Evolutionary conservation across 2,113 vertebrate genomes (phyloP), one percentile per base, ranked within the genome.

Genomic region (Microtus montanus): DNA sequence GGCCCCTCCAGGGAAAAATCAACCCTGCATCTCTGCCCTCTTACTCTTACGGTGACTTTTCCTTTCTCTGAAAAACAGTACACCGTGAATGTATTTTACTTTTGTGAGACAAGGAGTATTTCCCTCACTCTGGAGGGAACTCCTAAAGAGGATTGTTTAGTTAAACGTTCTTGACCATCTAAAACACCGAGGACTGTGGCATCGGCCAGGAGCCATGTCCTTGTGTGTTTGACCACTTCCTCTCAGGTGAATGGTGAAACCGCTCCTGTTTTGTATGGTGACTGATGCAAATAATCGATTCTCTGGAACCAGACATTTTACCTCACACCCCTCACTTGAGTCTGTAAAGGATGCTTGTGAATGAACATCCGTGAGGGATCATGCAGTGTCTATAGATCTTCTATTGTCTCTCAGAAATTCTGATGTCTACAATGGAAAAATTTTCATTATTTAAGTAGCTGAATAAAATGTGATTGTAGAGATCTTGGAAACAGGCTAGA

Each of bases 391-490:
- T 52, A 54, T 80, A 30, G n/a, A 26, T 64, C 15, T 70, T 44
- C 49, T 58, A 3, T 0, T 54, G 10, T 2, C 35, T 22, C 63
- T 87, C 24, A 77, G 12, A 44, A 17, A 61, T 88, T 85, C 49
- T 54, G 47, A 93, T 13, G 38, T 70, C 77, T 85, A 63, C 33
- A 70, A 68, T n/a, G 38, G 87, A 58, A 83, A 66, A 30, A 4
- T 58, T 70, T 61, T 84, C 28, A 66, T 79, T 26, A 89, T 38
- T 87, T 86, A 80, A 94, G 19, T 4, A n/a, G 54, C 8, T 83
- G 26, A 70, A 86, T 80, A 86, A 41, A 90, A 68, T 28, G 7
- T 52, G 61, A 89, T 75, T 75, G 84, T 54, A 88, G 38, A 58
- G 12, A 35, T 11, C 15, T 33, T 78, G 61, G 68, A 63, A 41